Base-by-base conservation (phyloP, 2,113 vertebrate genomes). In the Oryzias javanicus region DNA sequence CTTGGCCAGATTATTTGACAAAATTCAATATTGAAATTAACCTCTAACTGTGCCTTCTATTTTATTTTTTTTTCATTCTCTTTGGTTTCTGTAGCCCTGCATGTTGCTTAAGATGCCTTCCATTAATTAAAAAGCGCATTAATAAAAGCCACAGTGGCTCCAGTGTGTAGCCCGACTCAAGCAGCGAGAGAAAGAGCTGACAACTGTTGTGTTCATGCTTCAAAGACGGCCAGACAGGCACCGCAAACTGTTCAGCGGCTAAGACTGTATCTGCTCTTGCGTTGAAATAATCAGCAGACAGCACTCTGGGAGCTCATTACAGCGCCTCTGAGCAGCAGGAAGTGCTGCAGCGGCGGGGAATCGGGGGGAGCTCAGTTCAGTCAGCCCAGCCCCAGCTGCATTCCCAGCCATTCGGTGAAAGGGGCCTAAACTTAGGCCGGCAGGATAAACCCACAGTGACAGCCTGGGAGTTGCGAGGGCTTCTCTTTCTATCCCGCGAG, bases 291-390 rank as follows among this genome's bases (percentile, higher is more conserved):
- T 70, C 76, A 59, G 58, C 83, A 81, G 64, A 69, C 40, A 67
- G 85, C 88, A 87, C 85, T 89, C 77, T 84, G 88, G 88, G 90
- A 91, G 88, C 90, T 90, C 87, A 90, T 91, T 91, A 92, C 78
- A 29, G 81, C 59, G 66, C 78, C 68, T 83, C 64, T 59, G 87
- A 74, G 83, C 80, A 64, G 64, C 64, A 81, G 83, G 83, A 83
- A 54, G 67, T 20, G 61, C 67, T 67, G 19, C 60, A 62, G 73
- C 2, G 24, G 57, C 69, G 70, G 76, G 72, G 69, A 79, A 84
- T 76, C 80, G 71, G 74, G 71, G 74, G 69, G 86, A 84, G 84
- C 62, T 61, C 86, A 80, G 82, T 82, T 86, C 72, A 83, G 76
- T 85, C 80, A 83, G 72, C 81, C 66, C 81, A 80, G 59, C 80